These are phyloP conservation scores for Masticophis lateralis DNA, from an alignment of 2,797 vertebrate species.

Conservation along the genomic window DNA sequence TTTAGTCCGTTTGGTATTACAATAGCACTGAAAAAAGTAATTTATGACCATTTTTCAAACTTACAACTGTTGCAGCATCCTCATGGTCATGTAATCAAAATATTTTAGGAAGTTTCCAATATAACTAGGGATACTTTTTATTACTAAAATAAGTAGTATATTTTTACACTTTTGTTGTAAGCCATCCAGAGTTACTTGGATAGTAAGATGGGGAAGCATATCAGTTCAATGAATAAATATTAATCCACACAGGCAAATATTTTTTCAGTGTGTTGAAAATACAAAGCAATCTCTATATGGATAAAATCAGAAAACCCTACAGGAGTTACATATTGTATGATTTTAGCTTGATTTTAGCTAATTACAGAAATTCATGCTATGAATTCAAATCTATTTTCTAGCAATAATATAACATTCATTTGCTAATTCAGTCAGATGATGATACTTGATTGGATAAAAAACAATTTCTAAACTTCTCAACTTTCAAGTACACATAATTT, in stretches of 20 bases:
- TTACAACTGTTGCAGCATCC: neutral
- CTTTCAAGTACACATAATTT: neutral
- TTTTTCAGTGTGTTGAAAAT: neutral
- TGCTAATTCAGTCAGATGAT: neutral
- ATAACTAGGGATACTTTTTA: neutral
- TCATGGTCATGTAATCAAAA: neutral
- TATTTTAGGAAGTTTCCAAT: neutral
- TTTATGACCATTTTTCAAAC: neutral
- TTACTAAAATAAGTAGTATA: neutral
- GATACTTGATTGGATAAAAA: neutral
- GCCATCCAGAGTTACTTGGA: neutral
- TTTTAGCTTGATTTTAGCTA: neutral
- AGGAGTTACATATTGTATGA: neutral
- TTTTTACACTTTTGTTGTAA: neutral
- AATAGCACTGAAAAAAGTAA: neutral
- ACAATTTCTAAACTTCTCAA: neutral
- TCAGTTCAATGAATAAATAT: neutral
- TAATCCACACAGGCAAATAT: neutral
- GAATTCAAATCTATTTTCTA: neutral
- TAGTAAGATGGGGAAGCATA: neutral
- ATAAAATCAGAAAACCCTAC: neutral
- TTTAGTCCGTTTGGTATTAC: neutral
- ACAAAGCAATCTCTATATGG: neutral
- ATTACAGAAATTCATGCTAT: neutral
- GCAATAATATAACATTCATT: neutral